phyloP scores from a whole-genome alignment of 92 coral and sea anemone species.

The Siderastrea siderea region DNA sequence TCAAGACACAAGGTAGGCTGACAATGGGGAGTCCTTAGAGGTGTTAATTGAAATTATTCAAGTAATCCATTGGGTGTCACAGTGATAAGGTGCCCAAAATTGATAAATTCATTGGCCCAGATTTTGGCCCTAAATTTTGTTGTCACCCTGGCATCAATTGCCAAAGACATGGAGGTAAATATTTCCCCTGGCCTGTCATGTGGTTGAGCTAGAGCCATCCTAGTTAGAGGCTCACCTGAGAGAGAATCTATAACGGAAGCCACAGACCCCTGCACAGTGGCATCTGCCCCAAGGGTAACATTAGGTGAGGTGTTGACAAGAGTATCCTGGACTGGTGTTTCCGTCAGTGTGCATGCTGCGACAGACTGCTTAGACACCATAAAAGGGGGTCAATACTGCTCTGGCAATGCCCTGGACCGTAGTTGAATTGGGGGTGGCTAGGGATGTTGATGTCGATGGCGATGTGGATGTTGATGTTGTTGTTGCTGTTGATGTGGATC shows the following conservation, averaged over 20 bases:
- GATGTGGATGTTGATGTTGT: not conserved
- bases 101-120: constrained; percentile 60
- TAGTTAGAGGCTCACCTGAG: constrained; percentile 30
- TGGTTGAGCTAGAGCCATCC: constrained; percentile 15
- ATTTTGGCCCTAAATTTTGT: constrained; percentile 64
- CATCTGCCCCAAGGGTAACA: constrained; percentile 30
- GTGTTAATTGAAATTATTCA: not conserved
- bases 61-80: constrained; percentile 6
- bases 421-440: constrained; percentile 13
- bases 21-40: constrained; percentile 16
- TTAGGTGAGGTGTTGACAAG: constrained; percentile 20
- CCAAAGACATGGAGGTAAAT: constrained; percentile 40
- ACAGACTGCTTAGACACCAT: constrained; percentile 8
- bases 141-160: constrained; percentile 58
- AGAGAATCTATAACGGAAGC: constrained; percentile 38
- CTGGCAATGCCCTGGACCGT: constrained; percentile 9
- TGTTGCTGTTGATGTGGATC: not conserved
- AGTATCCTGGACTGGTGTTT: constrained; percentile 22
- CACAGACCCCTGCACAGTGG: constrained; percentile 59
- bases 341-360: not conserved
- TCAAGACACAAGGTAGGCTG: constrained; percentile 43
- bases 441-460: not conserved
- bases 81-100: constrained; percentile 37
- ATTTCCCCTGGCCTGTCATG: constrained; percentile 36
- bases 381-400: constrained; percentile 10